Evolutionary conservation across 2,888 invertebrate species (phyloP).

Genomic region (Melangyna quadrimaculata): DNA sequence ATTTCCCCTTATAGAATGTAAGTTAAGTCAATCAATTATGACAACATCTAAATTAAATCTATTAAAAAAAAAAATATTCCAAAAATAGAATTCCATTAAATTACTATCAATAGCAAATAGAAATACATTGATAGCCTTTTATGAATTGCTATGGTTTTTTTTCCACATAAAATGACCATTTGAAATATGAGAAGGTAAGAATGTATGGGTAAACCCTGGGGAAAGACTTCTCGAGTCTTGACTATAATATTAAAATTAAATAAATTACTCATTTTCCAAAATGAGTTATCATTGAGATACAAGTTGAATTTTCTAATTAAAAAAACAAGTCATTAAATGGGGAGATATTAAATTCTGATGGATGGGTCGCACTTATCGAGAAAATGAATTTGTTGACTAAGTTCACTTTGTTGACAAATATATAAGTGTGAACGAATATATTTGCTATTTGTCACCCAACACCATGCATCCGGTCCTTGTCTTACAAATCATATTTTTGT

Average conservation of each 20-base stretch:
- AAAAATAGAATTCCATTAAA: neutral
- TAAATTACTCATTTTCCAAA: neutral
- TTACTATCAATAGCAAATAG: neutral
- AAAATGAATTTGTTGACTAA: neutral
- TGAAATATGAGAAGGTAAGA: neutral
- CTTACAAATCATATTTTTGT: neutral
- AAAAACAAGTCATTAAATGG: neutral
- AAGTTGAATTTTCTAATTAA: neutral
- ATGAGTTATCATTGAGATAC: neutral
- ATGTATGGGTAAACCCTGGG: neutral
- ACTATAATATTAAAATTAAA: neutral
- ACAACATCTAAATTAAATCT: neutral
- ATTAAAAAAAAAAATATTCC: neutral
- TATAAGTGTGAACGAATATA: too few relatives aligned
- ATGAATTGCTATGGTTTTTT: neutral
- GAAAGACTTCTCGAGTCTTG: neutral
- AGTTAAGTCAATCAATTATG: neutral
- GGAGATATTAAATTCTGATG: neutral
- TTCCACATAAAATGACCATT: neutral
- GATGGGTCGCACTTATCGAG: neutral
- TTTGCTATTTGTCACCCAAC: neutral
- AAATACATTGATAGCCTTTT: neutral
- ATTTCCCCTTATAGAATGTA: neutral
- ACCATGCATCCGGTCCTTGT: neutral
- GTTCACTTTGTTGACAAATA: neutral